These are phyloP conservation scores for Penaeus vannamei DNA, from an alignment of 1,140 invertebrate species.

Conservation along the genomic window DNA sequence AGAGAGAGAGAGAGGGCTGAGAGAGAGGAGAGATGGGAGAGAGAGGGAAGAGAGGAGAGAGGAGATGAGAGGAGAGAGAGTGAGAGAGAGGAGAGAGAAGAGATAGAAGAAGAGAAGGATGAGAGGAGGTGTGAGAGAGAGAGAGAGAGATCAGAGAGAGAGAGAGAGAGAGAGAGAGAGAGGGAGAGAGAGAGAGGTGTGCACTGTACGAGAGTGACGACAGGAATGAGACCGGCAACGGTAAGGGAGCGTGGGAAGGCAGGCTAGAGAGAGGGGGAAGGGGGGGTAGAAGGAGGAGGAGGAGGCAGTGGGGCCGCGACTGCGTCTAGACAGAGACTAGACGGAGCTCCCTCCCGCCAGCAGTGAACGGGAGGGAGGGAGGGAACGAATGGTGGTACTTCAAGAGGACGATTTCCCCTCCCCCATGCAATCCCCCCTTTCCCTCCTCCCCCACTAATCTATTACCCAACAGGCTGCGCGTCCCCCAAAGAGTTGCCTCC, in stretches of 20 bases:
- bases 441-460: not conserved
- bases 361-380: not conserved
- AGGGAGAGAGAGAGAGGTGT: no score
- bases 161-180: not conserved
- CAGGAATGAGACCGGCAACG: no score
- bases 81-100: no score
- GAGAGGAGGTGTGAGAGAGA: not conserved
- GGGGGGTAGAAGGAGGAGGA: not conserved
- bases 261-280: not conserved
- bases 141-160: not conserved
- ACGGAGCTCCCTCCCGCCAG: conserved; percentile 5
- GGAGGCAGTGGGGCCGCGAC: not conserved
- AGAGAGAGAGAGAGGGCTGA: not conserved
- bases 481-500: no score
- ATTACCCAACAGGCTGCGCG: not conserved
- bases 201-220: no score
- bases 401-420: no score
- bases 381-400: not conserved
- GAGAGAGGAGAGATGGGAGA: not conserved
- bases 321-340: conserved; percentile 35
- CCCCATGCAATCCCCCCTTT: not conserved
- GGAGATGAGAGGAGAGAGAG: no score
- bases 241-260: not conserved
- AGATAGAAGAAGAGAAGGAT: no score
- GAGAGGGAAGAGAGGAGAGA: not conserved